A percentile compares a stretch with the other conserved stretches of the same genome.
These are phyloP conservation scores for Anoplius nigerrimus DNA, from an alignment of 2,888 invertebrate species.

Conservation along the genomic window DNA sequence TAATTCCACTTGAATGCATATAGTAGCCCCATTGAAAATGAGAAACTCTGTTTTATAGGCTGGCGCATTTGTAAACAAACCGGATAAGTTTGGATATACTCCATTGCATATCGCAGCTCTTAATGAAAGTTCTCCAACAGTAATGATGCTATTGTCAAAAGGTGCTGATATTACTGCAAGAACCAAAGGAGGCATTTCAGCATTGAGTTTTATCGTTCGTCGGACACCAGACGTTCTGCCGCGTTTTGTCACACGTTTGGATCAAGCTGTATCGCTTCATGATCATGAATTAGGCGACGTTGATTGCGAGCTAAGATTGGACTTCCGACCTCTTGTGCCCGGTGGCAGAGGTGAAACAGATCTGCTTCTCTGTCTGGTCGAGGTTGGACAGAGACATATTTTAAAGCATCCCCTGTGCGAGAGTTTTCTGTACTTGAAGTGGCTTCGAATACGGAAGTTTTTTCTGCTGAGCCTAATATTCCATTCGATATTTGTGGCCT, in stretches of 20 bases:
- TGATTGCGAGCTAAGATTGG: slow-evolving; percentile 87
- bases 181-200: slow-evolving; percentile 88
- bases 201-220: slow-evolving; percentile 88
- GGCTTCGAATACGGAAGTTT: slow-evolving; percentile 88
- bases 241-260: slow-evolving; percentile 82
- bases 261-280: slow-evolving; percentile 85
- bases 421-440: slow-evolving; percentile 89
- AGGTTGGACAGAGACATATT: slow-evolving; percentile 86
- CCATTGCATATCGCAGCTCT: slow-evolving; percentile 89
- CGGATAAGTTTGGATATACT: slow-evolving; percentile 90
- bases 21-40: too few species aligned
- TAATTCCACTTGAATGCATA: neutral
- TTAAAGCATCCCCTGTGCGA: slow-evolving; percentile 90
- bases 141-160: slow-evolving; percentile 83
- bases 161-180: slow-evolving; percentile 89
- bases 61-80: slow-evolving; percentile 84
- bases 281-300: slow-evolving; percentile 92
- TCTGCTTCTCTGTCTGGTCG: slow-evolving; percentile 80
- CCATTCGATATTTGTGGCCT: slow-evolving; percentile 84
- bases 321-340: slow-evolving; percentile 77
- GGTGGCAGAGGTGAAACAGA: slow-evolving; percentile 75
- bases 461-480: slow-evolving; percentile 87
- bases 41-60: slow-evolving; percentile 71
- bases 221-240: slow-evolving; percentile 89
- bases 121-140: slow-evolving; percentile 87